A percentile compares a stretch with the other conserved stretches of the same genome.
phyloP scores from a whole-genome alignment of 2,113 vertebrate genomes.

The Stercorarius parasiticus region DNA sequence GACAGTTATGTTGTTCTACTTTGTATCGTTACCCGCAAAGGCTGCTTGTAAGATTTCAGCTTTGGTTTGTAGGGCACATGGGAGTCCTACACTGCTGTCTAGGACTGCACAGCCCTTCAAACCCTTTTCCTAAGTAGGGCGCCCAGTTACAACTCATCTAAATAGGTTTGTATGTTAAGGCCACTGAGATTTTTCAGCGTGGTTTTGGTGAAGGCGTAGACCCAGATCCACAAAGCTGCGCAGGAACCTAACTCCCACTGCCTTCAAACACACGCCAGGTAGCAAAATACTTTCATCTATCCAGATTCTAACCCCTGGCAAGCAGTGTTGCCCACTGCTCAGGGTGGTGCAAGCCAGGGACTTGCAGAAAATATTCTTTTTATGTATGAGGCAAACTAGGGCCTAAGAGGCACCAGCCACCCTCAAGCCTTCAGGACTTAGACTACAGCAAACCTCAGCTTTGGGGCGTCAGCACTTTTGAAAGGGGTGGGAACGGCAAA shows the following conservation, averaged over 20 bases:
- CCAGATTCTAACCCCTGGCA: neutral
- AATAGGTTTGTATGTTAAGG: conserved; percentile 49
- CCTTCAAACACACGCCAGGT: neutral
- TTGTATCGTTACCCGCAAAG: rapidly evolving
- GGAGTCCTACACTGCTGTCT: neutral
- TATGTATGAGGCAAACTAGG: neutral
- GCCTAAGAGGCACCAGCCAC: neutral
- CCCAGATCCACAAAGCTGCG: neutral
- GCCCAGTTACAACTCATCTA: neutral
- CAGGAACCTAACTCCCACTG: neutral
- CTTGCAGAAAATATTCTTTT: neutral
- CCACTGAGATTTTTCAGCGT: neutral
- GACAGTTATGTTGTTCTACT: neutral
- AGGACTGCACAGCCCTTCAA: neutral
- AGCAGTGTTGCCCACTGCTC: neutral
- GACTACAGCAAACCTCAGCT: neutral
- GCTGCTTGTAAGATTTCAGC: neutral
- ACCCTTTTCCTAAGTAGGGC: neutral
- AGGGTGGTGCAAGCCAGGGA: neutral
- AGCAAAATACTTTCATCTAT: neutral
- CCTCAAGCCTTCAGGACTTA: neutral
- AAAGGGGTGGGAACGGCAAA: neutral
- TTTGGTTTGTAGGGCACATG: neutral
- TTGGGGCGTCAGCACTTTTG: rapidly evolving
- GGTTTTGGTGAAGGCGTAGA: neutral